Conservation (phyloP, 2,888 invertebrate genomes). For the Trichogramma evanescens region DNA sequence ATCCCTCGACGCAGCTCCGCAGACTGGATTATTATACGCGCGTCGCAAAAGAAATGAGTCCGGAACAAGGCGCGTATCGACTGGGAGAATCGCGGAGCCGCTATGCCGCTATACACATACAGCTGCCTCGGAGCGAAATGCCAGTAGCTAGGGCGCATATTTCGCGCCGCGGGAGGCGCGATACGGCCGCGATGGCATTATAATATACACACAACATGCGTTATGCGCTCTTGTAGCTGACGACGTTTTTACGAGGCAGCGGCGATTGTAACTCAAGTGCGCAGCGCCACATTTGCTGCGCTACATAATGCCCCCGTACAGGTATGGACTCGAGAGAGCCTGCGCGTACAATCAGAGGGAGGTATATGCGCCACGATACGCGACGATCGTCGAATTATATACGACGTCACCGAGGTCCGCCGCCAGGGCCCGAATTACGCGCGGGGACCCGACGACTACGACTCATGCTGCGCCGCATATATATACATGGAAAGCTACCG, state of each 20-base stretch:
- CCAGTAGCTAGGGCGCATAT: neutral
- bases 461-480: neutral
- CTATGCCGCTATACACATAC: neutral
- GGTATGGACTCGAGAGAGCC: conserved; percentile 8
- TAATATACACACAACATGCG: conserved; percentile 30
- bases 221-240: conserved; percentile 32
- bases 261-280: conserved; percentile 42
- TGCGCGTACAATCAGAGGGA: conserved; percentile 1
- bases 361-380: no score
- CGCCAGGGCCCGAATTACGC: no score
- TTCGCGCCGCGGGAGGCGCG: conserved; percentile 15
- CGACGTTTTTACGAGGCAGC: conserved; percentile 42
- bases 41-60: no score
- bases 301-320: conserved; percentile 1
- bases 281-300: conserved; percentile 32
- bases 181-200: conserved; percentile 10
- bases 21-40: no score
- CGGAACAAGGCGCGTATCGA: no score
- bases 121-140: neutral
- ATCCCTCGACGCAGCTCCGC: no score
- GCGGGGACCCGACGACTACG: no score
- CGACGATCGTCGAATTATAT: no score
- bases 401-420: neutral
- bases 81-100: no score
- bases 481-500: no score